Evolutionary conservation across 2,113 vertebrate genomes (phyloP), one percentile per base, ranked within the genome.

Genomic region (Halichoerus grypus): DNA sequence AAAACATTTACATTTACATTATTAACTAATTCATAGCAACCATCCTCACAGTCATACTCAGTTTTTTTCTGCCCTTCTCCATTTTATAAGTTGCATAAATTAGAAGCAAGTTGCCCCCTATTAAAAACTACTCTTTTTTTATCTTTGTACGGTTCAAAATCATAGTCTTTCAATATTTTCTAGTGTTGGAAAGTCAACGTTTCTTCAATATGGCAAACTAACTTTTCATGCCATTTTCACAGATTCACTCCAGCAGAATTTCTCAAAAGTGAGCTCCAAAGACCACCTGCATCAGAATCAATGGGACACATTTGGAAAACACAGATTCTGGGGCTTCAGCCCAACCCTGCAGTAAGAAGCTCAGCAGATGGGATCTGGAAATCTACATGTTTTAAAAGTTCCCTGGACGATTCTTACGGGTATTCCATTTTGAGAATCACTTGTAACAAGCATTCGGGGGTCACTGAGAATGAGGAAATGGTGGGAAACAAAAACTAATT

Each of bases 401-500:
- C 5, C 9, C 51, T 10, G 22, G 16, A 72, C 36, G 24, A 79
- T 72, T 86, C 49, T 67, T 63, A 1, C 21, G 12, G 51, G 51
- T 61, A n/a, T 49, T 80, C 46, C 72, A 51, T 76, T 90, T 80
- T 53, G 53, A 63, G 11, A 67, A 51, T 63, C 53, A 59, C 46
- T 65, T 84, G 5, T 39, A 85, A 93, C 21, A 53, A 51, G n/a
- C 21, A 83, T 82, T 86, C 2, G 22, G 51, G 42, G 51, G 15
- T 59, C 42, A 93, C 3, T 53, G 9, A 85, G n/a, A 87, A 63
- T 39, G 53, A 92, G 39, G 71, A 83, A 72, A 82, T 69, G 49
- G 16, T 53, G 19, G 22, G 19, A 82, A 84, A 57, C 15, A n/a
- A 85, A 89, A 92, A 24, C 36, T 93, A 94, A 84, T 72, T 97